Base-by-base conservation (phyloP, 2,113 vertebrate genomes). In the Pseudorhombus dupliciocellatus region DNA sequence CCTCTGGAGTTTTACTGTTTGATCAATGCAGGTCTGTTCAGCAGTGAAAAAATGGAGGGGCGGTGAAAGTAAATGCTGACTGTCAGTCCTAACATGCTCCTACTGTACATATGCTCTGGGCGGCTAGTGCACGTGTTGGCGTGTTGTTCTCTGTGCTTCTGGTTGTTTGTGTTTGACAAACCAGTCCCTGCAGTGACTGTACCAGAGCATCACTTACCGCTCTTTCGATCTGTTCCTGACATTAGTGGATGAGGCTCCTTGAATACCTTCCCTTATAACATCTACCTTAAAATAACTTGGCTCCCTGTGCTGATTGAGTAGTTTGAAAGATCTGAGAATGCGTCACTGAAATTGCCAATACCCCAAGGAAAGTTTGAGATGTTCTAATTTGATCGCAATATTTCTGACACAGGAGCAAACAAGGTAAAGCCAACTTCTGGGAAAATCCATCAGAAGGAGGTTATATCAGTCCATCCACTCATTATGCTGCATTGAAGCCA, bases 21-120 rank as follows among this genome's bases (percentile, higher is more conserved):
- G 62, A 84, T 77, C 59, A 30, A 6, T 71, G 56, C 42, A n/a
- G 56, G 26, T 46, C 37, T 7, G 48, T 20, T 72, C 26, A 66
- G 46, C 25, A 80, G 28, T 58, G 70, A 79, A 50, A 12, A 30
- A 51, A 68, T 42, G 9, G 5, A 2, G 75, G 22, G 22, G 60
- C 16, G 30, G 37, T 50, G 44, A 50, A 62, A 31, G 61, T 70
- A 78, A 70, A 67, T 56, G 31, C 63, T 53, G 64, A 64, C 22
- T 73, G 57, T 22, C 61, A 70, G 68, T 61, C 42, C 52, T 69
- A 21, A 50, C 60, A 26, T 44, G 26, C 42, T 62, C 52, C 65
- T 59, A 24, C 16, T 40, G 4, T 26, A 52, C 18, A 53, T 61
- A 75, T 14, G 54, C 26, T 72, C 34, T 42, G 30, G 37, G 50